Conservation (phyloP, 2,797 vertebrate genomes). For the Huso huso region DNA sequence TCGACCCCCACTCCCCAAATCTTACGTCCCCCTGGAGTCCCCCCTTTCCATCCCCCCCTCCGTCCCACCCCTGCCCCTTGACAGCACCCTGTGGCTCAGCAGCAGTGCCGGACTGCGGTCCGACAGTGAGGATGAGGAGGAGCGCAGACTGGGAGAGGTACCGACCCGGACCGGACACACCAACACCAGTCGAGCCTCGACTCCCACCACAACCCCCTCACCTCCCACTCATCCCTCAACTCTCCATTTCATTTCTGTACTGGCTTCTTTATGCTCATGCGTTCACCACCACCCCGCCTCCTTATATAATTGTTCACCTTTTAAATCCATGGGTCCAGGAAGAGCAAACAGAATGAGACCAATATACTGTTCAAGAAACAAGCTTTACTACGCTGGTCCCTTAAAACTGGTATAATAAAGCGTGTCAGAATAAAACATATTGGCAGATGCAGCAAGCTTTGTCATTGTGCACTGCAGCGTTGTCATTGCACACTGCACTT, state of each 20-base stretch:
- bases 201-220: constrained; percentile 14
- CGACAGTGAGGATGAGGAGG: constrained; percentile 39
- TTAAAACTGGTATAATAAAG: too few relatives aligned
- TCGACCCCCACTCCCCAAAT: constrained; percentile 89
- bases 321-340: too few relatives aligned
- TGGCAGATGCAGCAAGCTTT: too few relatives aligned
- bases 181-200: not conserved
- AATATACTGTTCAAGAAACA: too few relatives aligned
- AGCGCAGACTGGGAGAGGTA: constrained; percentile 79
- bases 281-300: too few relatives aligned
- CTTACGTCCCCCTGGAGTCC: constrained; percentile 84
- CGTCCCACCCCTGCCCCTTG: constrained; percentile 62
- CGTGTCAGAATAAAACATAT: too few relatives aligned
- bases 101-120: constrained; percentile 37
- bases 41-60: constrained; percentile 71
- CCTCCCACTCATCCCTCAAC: not conserved
- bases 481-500: too few relatives aligned
- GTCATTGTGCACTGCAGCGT: too few relatives aligned
- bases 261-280: too few relatives aligned
- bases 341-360: too few relatives aligned
- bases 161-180: constrained; percentile 30
- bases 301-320: too few relatives aligned
- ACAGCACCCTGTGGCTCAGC: constrained; percentile 56
- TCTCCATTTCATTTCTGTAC: constrained; percentile 1
- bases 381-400: too few relatives aligned